These are phyloP conservation scores for Ia io DNA, from an alignment of 2,113 vertebrate species.

Conservation along the genomic window DNA sequence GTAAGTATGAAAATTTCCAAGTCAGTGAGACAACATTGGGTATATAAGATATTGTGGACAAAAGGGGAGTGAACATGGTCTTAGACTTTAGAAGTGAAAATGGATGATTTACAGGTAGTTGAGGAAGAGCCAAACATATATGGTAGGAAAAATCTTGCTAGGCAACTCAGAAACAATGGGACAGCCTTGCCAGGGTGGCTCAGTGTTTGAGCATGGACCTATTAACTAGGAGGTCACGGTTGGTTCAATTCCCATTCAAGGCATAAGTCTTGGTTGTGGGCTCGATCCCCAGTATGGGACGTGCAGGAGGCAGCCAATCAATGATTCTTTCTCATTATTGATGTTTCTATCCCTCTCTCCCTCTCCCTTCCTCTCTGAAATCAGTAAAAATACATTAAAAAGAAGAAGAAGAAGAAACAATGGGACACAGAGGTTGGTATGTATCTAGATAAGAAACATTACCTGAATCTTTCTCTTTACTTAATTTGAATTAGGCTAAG, in stretches of 20 bases:
- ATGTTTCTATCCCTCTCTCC: too few species aligned
- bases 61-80: neutral
- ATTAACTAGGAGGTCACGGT: too few species aligned
- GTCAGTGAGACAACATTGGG: neutral
- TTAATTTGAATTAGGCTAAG: neutral
- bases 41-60: neutral
- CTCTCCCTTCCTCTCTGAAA: too few species aligned
- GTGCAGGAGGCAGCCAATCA: too few species aligned
- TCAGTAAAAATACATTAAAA: too few species aligned
- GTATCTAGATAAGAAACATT: neutral
- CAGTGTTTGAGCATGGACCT: too few species aligned
- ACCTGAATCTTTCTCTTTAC: neutral
- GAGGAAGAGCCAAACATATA: neutral
- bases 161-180: neutral
- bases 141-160: neutral
- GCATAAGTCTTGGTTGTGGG: too few species aligned
- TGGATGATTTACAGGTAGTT: neutral
- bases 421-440: neutral
- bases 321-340: too few species aligned
- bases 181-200: too few species aligned
- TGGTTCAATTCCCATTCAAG: too few species aligned
- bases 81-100: neutral
- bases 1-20: neutral
- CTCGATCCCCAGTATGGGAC: too few species aligned
- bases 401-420: too few species aligned